Evolutionary conservation across 2,888 invertebrate genomes (phyloP), one percentile per base, ranked within the genome.

Genomic region (Drosophila rubida): DNA sequence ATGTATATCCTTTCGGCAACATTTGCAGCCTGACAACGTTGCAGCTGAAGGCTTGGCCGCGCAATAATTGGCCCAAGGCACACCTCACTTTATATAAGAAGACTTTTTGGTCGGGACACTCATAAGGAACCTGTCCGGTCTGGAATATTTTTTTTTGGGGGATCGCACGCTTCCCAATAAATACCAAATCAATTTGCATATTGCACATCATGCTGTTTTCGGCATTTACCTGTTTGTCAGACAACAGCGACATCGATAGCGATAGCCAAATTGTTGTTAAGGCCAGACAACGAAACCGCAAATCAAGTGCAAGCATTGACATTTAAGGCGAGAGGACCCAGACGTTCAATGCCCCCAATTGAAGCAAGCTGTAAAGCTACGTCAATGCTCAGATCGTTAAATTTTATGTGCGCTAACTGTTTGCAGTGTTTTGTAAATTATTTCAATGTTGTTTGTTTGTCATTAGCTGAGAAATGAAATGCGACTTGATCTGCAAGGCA

Each of bases 181-280:
- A 53, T n/a, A n/a, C n/a, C n/a, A 23, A 44, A 22, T 22, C 30
- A 45, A 75, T 81, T 78, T 66, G 63, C 79, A 75, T 85, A 73
- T 45, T 65, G 75, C 75, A 68, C 44, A 64, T 37, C 58, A 35
- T 51, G 39, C 37, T 55, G n/a, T 48, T 23, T 41, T 54, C 39
- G 46, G 30, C 35, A 37, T 42, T 53, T 57, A 57, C 60, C 16
- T 2, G 48, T 25, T 37, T 48, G 8, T 23, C 23, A 22, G 42
- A 58, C 27, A 41, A 58, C 27, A 41, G 5, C 19, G 8, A 25
- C 8, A 32, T n/a, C 32, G 32, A 32, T n/a, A 41, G 5, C 19
- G 8, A 25, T 8, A 32, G 4, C 32, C n/a, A 32, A 4, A 13
- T 54, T 44, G 35, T 16, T 30, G 13, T 25, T 13, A 55, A 68